Conservation (phyloP, 2,888 invertebrate species). For the Rhorus exstirpatorius region DNA sequence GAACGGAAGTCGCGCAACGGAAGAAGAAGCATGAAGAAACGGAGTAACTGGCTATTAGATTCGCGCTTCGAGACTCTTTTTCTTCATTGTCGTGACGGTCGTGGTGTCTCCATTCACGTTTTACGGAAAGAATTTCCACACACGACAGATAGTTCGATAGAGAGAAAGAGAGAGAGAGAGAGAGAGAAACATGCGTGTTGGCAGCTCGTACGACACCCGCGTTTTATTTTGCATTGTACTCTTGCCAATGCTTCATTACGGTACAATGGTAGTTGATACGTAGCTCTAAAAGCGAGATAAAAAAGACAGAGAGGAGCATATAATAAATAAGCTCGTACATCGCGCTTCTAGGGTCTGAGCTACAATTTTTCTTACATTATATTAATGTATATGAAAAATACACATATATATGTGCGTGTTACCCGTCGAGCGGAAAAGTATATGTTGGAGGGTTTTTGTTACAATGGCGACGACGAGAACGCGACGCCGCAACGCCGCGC, state of each 20-base stretch:
- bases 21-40: constrained; percentile 25
- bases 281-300: constrained; percentile 11
- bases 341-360: constrained; percentile 17
- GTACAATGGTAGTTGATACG: constrained; percentile 68
- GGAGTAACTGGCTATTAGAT: constrained; percentile 54
- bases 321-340: constrained; percentile 36
- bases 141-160: constrained; percentile 34
- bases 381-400: constrained; percentile 8
- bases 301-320: neutral
- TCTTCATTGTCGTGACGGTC: constrained; percentile 33
- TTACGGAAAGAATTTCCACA: constrained; percentile 7
- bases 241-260: constrained; percentile 51
- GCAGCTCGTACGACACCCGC: constrained; percentile 52
- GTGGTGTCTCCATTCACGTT: constrained; percentile 1
- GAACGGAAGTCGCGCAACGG: constrained; percentile 45
- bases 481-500: constrained; percentile 60
- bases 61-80: constrained; percentile 53
- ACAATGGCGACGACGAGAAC: constrained; percentile 69
- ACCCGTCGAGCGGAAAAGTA: constrained; percentile 69
- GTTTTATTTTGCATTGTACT: constrained; percentile 63
- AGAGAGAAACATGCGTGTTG: constrained; percentile 40
- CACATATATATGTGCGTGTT: constrained; percentile 43
- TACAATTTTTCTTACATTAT: constrained; percentile 4
- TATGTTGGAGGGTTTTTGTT: constrained; percentile 65
- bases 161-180: constrained; percentile 60